Percentiles rank a stretch among this genome's conserved stretches.
Conservation (phyloP, 1,140 invertebrate species). For the Drosophila dunni region DNA sequence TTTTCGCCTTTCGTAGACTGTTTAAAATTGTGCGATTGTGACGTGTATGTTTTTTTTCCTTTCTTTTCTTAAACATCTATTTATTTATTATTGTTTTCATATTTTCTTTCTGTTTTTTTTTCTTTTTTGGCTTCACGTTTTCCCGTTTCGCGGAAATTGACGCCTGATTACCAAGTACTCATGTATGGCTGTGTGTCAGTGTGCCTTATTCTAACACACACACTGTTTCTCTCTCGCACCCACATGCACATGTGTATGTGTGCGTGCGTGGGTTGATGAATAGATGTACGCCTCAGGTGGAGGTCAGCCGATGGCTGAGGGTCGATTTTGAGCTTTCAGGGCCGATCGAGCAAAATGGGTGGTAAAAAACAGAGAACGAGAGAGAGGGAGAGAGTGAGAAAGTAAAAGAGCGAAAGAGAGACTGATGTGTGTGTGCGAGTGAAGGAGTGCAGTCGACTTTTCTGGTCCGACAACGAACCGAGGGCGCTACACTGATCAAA, state of each 20-base stretch:
- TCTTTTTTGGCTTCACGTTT: conserved; percentile 32
- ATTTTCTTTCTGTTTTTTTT: not conserved
- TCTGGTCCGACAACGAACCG: too few species aligned
- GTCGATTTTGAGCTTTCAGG: conserved; percentile 21
- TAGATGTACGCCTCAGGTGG: conserved; percentile 35
- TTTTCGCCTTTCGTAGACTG: conserved; percentile 29
- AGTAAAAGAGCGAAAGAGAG: not conserved
- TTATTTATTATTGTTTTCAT: not conserved
- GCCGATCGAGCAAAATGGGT: conserved; percentile 9
- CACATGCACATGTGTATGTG: not conserved
- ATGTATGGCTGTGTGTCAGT: not conserved
- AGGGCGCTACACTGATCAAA: too few species aligned
- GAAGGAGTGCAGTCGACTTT: not conserved
- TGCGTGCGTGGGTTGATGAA: conserved; percentile 7
- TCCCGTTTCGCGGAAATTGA: conserved; percentile 49
- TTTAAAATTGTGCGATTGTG: conserved; percentile 42
- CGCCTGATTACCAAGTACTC: conserved; percentile 38
- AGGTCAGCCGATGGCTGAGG: conserved; percentile 40
- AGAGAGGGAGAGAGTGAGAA: not conserved
- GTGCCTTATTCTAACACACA: not conserved
- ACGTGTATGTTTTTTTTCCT: conserved; percentile 21
- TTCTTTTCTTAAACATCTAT: not conserved
- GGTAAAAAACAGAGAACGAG: not conserved
- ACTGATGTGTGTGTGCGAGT: not conserved
- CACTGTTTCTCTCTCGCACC: not conserved